Conservation (phyloP, 1,140 invertebrate genomes). For the Hycleus phaleratus region DNA sequence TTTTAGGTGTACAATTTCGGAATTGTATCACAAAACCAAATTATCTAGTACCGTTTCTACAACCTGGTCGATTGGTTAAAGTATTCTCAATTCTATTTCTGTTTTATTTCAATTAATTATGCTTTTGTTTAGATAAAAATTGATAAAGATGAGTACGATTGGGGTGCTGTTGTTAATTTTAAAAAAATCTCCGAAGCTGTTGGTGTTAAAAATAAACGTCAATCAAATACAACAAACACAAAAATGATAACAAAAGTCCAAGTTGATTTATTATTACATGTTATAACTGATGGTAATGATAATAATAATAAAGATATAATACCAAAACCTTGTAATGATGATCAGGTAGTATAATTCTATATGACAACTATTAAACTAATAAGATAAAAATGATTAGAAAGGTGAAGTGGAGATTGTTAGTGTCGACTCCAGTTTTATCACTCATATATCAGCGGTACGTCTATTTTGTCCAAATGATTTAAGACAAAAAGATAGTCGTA, state of each 20-base stretch:
- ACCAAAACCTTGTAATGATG: slow-evolving; percentile 56
- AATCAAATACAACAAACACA: slow-evolving; percentile 51
- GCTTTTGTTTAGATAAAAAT: slow-evolving; percentile 65
- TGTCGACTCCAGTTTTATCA: slow-evolving; percentile 72
- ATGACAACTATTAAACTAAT: not conserved
- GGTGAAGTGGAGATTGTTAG: slow-evolving; percentile 89
- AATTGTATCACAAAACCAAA: slow-evolving; percentile 76
- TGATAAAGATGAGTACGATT: slow-evolving; percentile 83
- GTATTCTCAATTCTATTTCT: slow-evolving; percentile 49
- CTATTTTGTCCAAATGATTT: slow-evolving; percentile 89
- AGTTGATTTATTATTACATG: slow-evolving; percentile 76
- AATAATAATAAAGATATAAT: slow-evolving; percentile 47
- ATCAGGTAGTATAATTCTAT: slow-evolving; percentile 42
- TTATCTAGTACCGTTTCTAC: slow-evolving; percentile 88
- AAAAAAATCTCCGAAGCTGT: slow-evolving; percentile 56
- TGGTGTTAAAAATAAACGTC: slow-evolving; percentile 38
- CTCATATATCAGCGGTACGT: slow-evolving; percentile 82
- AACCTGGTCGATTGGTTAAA: slow-evolving; percentile 87
- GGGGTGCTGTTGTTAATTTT: slow-evolving; percentile 93
- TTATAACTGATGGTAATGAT: slow-evolving; percentile 47
- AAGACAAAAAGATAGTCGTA: slow-evolving; percentile 70
- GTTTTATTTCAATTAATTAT: slow-evolving; percentile 40
- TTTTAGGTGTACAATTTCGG: slow-evolving; percentile 65
- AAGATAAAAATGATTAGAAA: slow-evolving; percentile 37
- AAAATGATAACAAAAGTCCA: slow-evolving; percentile 52